Evolutionary conservation across 92 coral and sea anemone genomes (phyloP).

Genomic region (Blastomussa wellsi): DNA sequence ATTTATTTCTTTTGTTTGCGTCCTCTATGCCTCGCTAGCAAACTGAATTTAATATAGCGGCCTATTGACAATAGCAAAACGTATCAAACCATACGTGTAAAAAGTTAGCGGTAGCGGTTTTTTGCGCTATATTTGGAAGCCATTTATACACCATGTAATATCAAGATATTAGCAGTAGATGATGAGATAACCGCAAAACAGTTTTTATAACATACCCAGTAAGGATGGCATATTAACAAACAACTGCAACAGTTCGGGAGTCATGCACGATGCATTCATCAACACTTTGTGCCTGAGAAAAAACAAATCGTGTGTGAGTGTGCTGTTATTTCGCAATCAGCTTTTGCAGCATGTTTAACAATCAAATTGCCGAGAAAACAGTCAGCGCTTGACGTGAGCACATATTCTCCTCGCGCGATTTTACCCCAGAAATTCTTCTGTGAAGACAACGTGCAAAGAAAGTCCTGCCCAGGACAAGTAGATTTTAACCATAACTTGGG

Average conservation of each 20-base stretch:
- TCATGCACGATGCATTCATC: constrained; percentile 75
- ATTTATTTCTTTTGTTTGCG: too few species aligned
- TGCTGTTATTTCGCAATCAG: neutral
- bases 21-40: too few species aligned
- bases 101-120: neutral
- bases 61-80: neutral
- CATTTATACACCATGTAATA: neutral
- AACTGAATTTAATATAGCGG: too few species aligned
- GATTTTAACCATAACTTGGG: too few species aligned
- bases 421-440: too few species aligned
- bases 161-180: neutral
- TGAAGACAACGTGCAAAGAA: too few species aligned
- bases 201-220: constrained; percentile 59
- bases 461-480: too few species aligned
- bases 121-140: too few species aligned
- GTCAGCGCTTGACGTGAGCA: too few species aligned
- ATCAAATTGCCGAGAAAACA: too few species aligned
- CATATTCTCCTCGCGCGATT: too few species aligned
- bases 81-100: neutral
- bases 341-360: neutral
- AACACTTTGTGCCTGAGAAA: constrained; percentile 78
- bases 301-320: neutral
- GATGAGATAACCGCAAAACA: neutral
- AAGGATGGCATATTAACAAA: constrained; percentile 83
- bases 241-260: constrained; percentile 85